phyloP scores from a whole-genome alignment of 2,888 invertebrate species.

The Cephus pygmeus region DNA sequence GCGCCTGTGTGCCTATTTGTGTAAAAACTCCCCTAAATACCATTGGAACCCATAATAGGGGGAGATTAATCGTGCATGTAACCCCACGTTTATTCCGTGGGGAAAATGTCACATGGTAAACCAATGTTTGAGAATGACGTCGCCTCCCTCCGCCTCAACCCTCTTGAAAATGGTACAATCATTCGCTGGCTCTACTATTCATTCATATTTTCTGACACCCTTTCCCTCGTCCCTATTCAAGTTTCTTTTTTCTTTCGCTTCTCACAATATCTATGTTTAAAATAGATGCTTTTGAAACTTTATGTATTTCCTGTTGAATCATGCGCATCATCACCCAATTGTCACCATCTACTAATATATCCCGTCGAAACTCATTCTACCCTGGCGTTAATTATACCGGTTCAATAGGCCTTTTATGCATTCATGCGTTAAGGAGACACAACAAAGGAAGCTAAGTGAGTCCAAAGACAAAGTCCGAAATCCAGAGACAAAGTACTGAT shows the following conservation, averaged over 20 bases:
- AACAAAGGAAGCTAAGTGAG: no score
- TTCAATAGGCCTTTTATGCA: conserved; percentile 22
- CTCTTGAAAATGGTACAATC: background rate
- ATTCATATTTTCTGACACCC: background rate
- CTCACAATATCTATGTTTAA: conserved; percentile 4
- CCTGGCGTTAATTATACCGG: conserved; percentile 39
- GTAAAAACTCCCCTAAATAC: conserved; percentile 30
- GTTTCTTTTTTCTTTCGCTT: no score
- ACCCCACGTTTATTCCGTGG: conserved; percentile 30
- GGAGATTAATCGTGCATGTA: conserved; percentile 47
- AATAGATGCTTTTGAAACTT: background rate
- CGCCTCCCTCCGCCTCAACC: conserved; percentile 4
- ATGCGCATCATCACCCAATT: conserved; percentile 5
- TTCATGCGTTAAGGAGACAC: no score
- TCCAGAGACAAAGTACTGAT: no score
- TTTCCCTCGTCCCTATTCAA: background rate
- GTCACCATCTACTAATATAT: no score
- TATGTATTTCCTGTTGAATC: conserved; percentile 17
- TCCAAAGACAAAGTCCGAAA: no score
- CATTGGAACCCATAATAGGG: conserved; percentile 43
- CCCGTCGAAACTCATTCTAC: conserved; percentile 34
- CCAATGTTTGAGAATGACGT: conserved; percentile 46
- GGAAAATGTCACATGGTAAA: conserved; percentile 48
- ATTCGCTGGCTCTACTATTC: background rate
- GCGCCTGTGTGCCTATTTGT: no score